phyloP scores from a whole-genome alignment of 2,797 vertebrate genomes.

The Gobio occitaniae region DNA sequence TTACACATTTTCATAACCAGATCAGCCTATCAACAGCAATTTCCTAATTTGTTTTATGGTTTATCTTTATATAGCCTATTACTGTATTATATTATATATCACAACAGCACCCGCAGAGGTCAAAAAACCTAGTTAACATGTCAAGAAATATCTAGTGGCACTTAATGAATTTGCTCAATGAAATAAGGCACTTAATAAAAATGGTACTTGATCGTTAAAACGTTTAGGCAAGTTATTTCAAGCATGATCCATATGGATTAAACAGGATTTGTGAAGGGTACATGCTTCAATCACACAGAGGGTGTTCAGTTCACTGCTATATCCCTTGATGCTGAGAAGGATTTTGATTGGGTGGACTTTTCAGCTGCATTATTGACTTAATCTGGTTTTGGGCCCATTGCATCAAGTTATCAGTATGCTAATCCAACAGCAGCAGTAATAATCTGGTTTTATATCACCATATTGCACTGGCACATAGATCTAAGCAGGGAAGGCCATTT shows the following conservation, averaged over 20 bases:
- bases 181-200: constrained; percentile 4
- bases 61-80: not conserved
- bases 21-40: not conserved
- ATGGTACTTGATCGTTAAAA: not conserved
- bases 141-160: constrained; percentile 3
- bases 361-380: constrained; percentile 5
- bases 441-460: not conserved
- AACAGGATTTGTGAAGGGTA: constrained; percentile 10
- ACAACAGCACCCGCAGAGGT: not conserved
- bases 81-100: not conserved
- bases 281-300: constrained; percentile 13
- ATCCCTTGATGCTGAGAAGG: constrained; percentile 8
- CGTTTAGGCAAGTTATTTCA: constrained; percentile 11
- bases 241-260: constrained; percentile 15
- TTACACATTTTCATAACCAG: not conserved
- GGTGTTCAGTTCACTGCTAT: not conserved
- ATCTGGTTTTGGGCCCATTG: constrained; percentile 9
- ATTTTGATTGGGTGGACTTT: constrained; percentile 24
- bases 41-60: not conserved
- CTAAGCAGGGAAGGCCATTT: not conserved
- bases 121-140: not conserved
- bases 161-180: not conserved
- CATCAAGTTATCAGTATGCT: not conserved
- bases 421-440: constrained; percentile 4
- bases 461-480: not conserved